Evolutionary conservation across 2,888 invertebrate species (phyloP), one percentile per base, ranked within the genome.

Genomic region (Chalcosyrphus nemorum): DNA sequence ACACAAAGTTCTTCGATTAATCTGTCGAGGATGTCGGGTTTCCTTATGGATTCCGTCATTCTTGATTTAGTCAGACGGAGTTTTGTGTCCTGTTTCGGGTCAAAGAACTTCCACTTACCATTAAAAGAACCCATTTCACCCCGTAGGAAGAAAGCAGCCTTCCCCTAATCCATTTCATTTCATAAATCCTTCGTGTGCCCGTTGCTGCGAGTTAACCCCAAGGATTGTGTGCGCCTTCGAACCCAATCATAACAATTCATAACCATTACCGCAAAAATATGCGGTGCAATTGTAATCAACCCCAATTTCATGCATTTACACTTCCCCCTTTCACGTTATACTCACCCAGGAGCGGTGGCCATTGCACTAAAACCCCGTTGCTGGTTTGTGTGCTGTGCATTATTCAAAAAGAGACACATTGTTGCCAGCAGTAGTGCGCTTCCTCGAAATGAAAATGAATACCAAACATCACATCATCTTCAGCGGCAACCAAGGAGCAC

Each of bases 401-500:
- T 70, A 70, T 57, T 76, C 68, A 81, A 1, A 2, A 43, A 13
- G 70, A 13, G 57, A 75, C 70, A 63, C 81, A 56, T 57, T 76
- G 76, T 70, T 76, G 70, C 57, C 24, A 24, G n/a, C n/a, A n/a
- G n/a, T n/a, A n/a, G 24, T 7, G 9, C 61, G 66, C 61, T 75
- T 38, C 54, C 43, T 63, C n/a, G n/a, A 70, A 75, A 75, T 70
- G 76, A 76, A 65, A 76, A 71, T 70, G 81, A 81, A 81, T 75
- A 63, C 61, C 75, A 70, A 75, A 24, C n/a, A n/a, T n/a, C n/a
- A 57, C 81, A 75, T 63, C 75, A 70, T 75, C 65, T 63, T 52
- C 70, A 76, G n/a, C n/a, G n/a, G n/a, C n/a, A n/a, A n/a, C n/a
- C n/a, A n/a, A n/a, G n/a, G n/a, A n/a, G n/a, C 17, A 2, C 27